Conservation (phyloP, 2,113 vertebrate species). For the Oreotragus oreotragus region DNA sequence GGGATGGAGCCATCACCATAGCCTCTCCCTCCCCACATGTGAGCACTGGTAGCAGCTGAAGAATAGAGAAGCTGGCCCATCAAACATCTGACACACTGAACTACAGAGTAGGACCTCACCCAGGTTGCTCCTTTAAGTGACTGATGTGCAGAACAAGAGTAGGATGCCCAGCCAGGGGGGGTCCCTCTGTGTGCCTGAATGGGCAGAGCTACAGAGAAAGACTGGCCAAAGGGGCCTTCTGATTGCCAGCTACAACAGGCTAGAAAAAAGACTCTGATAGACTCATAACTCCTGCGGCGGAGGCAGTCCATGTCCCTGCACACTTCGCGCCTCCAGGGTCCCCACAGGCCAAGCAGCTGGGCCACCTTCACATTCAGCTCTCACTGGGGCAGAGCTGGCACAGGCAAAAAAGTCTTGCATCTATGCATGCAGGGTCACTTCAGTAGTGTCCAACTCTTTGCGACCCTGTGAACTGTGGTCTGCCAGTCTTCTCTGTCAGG, state of each 20-base stretch:
- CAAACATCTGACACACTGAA: rapidly evolving
- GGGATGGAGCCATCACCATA: neutral
- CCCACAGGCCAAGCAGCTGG: neutral
- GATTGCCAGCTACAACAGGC: neutral
- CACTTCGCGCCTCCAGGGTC: rapidly evolving
- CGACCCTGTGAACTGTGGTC: neutral
- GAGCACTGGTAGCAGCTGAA: neutral
- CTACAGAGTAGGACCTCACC: neutral
- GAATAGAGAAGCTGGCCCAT: neutral
- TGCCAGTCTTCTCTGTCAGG: neutral
- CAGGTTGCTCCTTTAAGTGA: neutral
- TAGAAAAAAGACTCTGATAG: neutral
- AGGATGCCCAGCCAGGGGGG: neutral
- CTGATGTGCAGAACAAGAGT: neutral
- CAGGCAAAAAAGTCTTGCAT: neutral
- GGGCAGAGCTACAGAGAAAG: neutral
- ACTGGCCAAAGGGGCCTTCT: neutral
- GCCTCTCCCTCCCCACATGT: neutral
- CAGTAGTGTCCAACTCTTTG: neutral
- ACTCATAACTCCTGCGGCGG: rapidly evolving
- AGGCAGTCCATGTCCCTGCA: neutral
- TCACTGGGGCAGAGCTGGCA: neutral
- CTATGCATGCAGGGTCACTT: neutral
- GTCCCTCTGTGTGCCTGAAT: neutral
- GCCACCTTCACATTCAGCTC: neutral